A percentile compares a stretch with the other conserved stretches of the same genome.
Conservation (phyloP, 2,113 vertebrate species). For the Charina bottae region DNA sequence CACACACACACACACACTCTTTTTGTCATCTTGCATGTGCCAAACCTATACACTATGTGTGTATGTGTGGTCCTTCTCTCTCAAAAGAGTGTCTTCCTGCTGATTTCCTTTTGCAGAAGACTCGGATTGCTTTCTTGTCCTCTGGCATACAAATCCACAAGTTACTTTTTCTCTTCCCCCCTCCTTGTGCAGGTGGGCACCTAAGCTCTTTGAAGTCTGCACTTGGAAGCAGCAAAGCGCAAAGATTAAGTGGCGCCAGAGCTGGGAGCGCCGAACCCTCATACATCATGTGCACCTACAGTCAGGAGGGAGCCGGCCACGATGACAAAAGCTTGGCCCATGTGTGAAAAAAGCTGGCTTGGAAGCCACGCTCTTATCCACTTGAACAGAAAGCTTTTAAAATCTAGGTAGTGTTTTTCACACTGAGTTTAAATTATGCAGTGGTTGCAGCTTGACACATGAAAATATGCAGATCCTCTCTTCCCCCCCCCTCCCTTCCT, state of each 20-base stretch:
- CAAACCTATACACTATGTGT: no score
- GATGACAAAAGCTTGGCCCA: neutral
- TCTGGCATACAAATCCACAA: neutral
- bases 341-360: constrained; percentile 73
- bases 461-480: constrained; percentile 70
- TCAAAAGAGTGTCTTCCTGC: no score
- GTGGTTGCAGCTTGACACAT: constrained; percentile 70
- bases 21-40: no score
- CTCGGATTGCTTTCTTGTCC: no score
- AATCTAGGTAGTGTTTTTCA: constrained; percentile 76
- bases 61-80: no score
- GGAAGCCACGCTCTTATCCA: constrained; percentile 73
- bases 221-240: no score
- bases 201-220: no score
- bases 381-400: constrained; percentile 71
- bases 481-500: neutral
- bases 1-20: no score
- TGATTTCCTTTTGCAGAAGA: no score
- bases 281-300: neutral
- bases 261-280: no score
- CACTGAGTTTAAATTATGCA: constrained; percentile 76
- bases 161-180: constrained; percentile 55
- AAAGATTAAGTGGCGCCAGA: no score
- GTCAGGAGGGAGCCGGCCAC: neutral
- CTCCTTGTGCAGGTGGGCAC: neutral